These are phyloP conservation scores for Macrophya annulata DNA, from an alignment of 2,888 invertebrate species.

Conservation along the genomic window DNA sequence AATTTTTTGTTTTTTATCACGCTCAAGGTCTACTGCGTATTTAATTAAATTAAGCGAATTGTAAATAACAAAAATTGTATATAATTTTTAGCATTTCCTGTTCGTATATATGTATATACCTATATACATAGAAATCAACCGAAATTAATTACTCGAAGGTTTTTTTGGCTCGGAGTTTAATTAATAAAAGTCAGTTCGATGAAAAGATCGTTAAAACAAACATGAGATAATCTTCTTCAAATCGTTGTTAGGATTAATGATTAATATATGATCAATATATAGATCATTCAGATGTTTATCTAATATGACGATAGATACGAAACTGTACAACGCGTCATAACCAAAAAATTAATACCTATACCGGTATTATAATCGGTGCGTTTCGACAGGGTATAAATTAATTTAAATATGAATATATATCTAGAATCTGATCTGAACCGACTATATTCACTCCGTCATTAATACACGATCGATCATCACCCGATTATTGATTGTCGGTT, in stretches of 20 bases:
- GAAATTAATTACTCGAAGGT: neutral
- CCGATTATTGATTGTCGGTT: constrained; percentile 61
- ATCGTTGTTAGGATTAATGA: constrained; percentile 25
- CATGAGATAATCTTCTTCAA: neutral
- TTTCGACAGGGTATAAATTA: constrained; percentile 63
- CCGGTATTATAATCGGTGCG: constrained; percentile 28
- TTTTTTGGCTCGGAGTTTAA: neutral
- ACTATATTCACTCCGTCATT: constrained; percentile 66
- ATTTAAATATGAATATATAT: constrained; percentile 61
- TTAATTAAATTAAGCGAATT: neutral
- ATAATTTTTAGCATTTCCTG: too few relatives aligned
- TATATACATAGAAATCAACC: neutral
- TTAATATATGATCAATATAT: constrained; percentile 1
- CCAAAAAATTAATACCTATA: constrained; percentile 43
- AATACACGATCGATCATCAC: constrained; percentile 71
- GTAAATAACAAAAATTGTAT: neutral
- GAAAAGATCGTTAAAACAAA: constrained; percentile 29
- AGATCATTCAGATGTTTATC: constrained; percentile 20
- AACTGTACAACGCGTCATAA: constrained; percentile 15
- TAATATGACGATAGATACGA: neutral
- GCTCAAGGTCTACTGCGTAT: neutral
- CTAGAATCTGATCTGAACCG: constrained; percentile 69
- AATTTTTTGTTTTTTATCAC: neutral
- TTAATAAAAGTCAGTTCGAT: neutral
- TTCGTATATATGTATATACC: neutral